Evolutionary conservation across 2,113 vertebrate species (phyloP), one percentile per base, ranked within the genome.

Genomic region (Festucalex cinctus): DNA sequence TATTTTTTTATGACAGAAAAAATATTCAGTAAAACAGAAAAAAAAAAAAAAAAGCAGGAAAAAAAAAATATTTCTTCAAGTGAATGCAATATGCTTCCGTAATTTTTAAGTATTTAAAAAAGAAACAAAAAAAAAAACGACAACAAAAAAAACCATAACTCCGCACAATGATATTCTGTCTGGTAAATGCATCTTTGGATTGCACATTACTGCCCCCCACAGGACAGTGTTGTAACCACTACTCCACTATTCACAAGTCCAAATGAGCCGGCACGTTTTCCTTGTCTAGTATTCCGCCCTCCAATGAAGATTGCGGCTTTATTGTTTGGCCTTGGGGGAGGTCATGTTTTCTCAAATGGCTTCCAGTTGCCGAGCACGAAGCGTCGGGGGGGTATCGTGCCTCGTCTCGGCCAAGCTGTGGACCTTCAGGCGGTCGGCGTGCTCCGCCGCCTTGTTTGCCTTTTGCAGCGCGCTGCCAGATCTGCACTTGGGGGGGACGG

Each of bases 381-480:
- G 65, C 66, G 24, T 26, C 28, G n/a, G 16, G 49, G 26, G 73
- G 43, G 77, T 57, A 28, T 46, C 9, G 56, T 63, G 22, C 48
- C 54, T 56, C 65, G 73, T 58, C 58, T 68, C 20, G 43, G 64
- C 76, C 58, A 20, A 58, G 70, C 73, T 73, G 69, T 54, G 12
- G 20, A 22, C 59, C 59, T 35, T 54, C 62, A 67, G 74, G 73
- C 76, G 63, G 71, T 61, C 69, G n/a, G n/a, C 19, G 36, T 39
- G 19, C 37, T 37, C 37, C 36, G 19, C 68, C 49, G 65, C 69
- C 67, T 7, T 36, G 63, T 65, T 76, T 83, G 66, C 58, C 58
- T 61, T 73, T 79, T 73, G 65, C 74, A 84, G 83, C 79, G 79
- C 74, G 79, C 68, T 68, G 70, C 68, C 73, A 66, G 66, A 83